Percentiles rank a stretch among this genome's conserved stretches.
These are phyloP conservation scores for Lithophane semibrunnea DNA, from an alignment of 2,888 invertebrate genomes.

Conservation along the genomic window DNA sequence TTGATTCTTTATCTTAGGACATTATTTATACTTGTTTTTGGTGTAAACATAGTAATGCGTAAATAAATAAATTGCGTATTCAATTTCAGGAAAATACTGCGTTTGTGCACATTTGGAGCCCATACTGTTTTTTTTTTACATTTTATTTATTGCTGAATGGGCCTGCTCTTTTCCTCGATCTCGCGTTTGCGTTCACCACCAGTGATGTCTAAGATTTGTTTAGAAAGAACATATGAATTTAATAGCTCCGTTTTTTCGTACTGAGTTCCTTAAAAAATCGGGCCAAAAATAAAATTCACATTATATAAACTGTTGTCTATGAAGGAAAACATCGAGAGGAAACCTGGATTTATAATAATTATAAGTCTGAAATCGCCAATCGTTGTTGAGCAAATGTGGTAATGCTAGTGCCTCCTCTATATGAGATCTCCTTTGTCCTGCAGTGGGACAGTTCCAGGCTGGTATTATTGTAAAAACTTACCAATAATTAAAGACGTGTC, in stretches of 20 bases:
- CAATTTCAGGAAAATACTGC: neutral
- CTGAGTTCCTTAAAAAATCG: neutral
- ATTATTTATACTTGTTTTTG: neutral
- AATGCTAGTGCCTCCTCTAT: neutral
- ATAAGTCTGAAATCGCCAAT: neutral
- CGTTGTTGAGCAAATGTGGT: neutral
- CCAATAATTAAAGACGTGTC: slow-evolving; percentile 97
- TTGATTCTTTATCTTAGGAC: neutral
- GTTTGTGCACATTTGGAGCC: neutral
- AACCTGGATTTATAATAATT: neutral
- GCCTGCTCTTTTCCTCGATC: no score
- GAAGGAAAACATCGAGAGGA: neutral
- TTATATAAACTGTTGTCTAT: neutral
- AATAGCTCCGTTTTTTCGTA: no score
- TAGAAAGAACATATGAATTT: neutral
- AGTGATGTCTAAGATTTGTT: neutral
- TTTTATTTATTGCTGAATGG: no score
- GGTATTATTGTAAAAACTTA: slow-evolving; percentile 67
- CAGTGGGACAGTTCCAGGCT: neutral
- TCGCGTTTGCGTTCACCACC: neutral
- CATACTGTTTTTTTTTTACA: neutral
- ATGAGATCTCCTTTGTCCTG: neutral
- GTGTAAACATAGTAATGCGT: neutral
- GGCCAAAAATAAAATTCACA: neutral
- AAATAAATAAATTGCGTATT: neutral